phyloP scores from a whole-genome alignment of 2,888 invertebrate species.

The Junonia oenone region DNA sequence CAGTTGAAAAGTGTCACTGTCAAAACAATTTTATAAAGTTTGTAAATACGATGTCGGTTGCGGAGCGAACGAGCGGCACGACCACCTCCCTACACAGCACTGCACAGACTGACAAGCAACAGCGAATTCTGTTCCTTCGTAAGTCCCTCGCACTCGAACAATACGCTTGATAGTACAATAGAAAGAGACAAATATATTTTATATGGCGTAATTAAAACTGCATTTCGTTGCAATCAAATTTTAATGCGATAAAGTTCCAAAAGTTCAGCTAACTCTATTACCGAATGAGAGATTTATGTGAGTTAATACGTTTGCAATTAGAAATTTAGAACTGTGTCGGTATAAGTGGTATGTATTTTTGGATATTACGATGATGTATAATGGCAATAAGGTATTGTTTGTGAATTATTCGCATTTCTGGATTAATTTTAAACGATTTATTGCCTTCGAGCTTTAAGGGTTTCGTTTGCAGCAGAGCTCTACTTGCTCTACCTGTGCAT shows the following conservation, averaged over 20 bases:
- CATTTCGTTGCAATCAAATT: constrained; percentile 53
- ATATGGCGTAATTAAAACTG: constrained; percentile 37
- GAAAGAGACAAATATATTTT: constrained; percentile 44
- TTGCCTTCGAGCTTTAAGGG: no score
- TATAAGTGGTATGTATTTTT: constrained; percentile 40
- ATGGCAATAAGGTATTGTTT: background rate
- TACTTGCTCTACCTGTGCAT: no score
- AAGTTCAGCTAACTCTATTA: constrained; percentile 36
- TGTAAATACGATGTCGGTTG: constrained; percentile 63
- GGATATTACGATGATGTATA: constrained; percentile 37
- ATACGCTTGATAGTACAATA: constrained; percentile 26
- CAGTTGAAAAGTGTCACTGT: constrained; percentile 43
- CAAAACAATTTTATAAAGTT: constrained; percentile 67
- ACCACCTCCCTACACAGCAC: constrained; percentile 41
- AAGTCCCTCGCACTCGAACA: constrained; percentile 44
- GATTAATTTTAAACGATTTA: constrained; percentile 1
- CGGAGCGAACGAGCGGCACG: constrained; percentile 38
- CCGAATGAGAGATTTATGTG: constrained; percentile 25
- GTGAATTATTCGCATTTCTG: constrained; percentile 6
- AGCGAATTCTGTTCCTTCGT: constrained; percentile 41
- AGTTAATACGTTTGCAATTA: constrained; percentile 29
- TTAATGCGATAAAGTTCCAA: constrained; percentile 47
- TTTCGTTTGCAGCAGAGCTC: no score
- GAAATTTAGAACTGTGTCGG: constrained; percentile 40
- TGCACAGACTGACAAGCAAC: constrained; percentile 45